phyloP scores from a whole-genome alignment of 1,140 invertebrate species.

The Papilio machaon region DNA sequence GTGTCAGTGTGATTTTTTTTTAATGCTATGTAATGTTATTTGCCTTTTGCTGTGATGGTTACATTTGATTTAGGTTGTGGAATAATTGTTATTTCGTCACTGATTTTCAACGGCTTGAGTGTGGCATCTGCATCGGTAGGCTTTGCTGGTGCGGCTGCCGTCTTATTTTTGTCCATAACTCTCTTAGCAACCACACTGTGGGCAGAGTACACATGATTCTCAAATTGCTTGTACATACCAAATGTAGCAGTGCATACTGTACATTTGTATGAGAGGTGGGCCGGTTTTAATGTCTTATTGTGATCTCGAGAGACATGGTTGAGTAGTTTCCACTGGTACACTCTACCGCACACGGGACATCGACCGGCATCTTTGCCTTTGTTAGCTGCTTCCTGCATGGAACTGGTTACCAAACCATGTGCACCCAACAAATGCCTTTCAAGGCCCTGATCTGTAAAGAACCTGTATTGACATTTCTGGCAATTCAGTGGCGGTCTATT shows the following conservation, averaged over 20 bases:
- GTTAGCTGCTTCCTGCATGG: slow-evolving; percentile 97
- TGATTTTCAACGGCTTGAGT: slow-evolving; percentile 93
- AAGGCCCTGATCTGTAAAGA: slow-evolving; percentile 90
- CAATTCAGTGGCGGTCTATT: slow-evolving; percentile 97
- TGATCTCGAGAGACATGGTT: slow-evolving; percentile 96
- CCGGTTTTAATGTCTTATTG: slow-evolving; percentile 95
- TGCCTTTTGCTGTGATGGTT: slow-evolving; percentile 74
- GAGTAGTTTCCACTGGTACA: slow-evolving; percentile 96
- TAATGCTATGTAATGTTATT: slow-evolving; percentile 67
- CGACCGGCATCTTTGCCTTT: slow-evolving; percentile 96
- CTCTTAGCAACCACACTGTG: slow-evolving; percentile 94
- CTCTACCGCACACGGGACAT: slow-evolving; percentile 96
- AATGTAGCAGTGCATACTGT: slow-evolving; percentile 97
- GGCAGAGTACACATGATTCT: slow-evolving; percentile 96
- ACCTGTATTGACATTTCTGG: slow-evolving; percentile 89
- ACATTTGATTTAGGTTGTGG: slow-evolving; percentile 86
- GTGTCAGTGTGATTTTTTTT: slow-evolving; percentile 53
- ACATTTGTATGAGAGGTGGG: slow-evolving; percentile 96
- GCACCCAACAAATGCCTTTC: slow-evolving; percentile 96
- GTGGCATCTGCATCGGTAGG: slow-evolving; percentile 86
- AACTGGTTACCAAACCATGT: slow-evolving; percentile 96
- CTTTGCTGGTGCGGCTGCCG: slow-evolving; percentile 63
- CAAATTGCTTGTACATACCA: slow-evolving; percentile 97
- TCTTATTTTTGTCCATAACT: slow-evolving; percentile 91
- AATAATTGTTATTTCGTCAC: slow-evolving; percentile 96